Base-by-base conservation (phyloP, 2,888 invertebrate genomes). In the Rhagophthalmus giganteus region DNA sequence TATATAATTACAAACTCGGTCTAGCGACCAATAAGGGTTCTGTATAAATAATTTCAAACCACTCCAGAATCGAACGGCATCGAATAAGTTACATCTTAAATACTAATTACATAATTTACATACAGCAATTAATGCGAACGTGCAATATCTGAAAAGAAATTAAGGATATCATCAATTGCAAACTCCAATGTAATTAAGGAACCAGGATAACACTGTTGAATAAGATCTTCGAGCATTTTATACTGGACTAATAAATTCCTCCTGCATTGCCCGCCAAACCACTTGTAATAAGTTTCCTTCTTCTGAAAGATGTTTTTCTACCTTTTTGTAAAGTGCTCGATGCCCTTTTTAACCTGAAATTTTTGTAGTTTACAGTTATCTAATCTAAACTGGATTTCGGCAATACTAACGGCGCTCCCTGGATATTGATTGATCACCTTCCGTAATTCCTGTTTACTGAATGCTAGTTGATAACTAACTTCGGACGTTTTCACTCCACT, bases 201-300 rank as follows among this genome's bases (percentile, higher is more conserved):
- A 58, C 93, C 96, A 8, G 96, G 94, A 80, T 98, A 98, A 77
- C 97, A 98, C 62, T 93, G 86, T 66, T 90, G 90, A 69, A 98
- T 93, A 62, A 95, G 82, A 63, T 90, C 90, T 77, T 96, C 94
- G 63, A 97, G 85, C 64, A 88, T 85, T 74, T 91, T 93, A 76
- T 97, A 94, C 74, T 98, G 98, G n/a, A 63, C 90, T 87, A 64
- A 99, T 90, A 76, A 99, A 98, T 79, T 98, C 97, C 74, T 97
- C 94, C 79, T 98, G 97, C 97, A 99, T 97, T 65, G 95, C 93
- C 71, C 94, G 85, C 99, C 99, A 99, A 48, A 99, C 98, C 38
- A 99, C 98, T 82, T 93, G 91, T 66, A 95, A 79, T 57, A 96
- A 80, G 69, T 94, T 95, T 72, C 91, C 90, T 75, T 94, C 93